phyloP scores from a whole-genome alignment of 2,113 vertebrate genomes.

The Pseudolaguvia tuberculata region DNA sequence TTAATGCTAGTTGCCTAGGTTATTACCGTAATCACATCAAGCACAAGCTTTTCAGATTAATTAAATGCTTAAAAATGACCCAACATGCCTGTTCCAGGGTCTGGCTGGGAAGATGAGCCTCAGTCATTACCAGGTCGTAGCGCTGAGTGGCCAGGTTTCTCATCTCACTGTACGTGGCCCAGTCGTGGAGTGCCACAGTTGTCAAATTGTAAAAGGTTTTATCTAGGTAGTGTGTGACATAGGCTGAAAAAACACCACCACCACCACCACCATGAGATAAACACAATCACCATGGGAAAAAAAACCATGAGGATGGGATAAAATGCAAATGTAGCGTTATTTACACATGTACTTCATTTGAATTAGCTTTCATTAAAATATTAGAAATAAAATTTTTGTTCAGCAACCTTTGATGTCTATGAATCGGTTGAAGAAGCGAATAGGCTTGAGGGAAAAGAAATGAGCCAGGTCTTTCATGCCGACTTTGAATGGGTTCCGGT shows the following conservation, averaged over 20 bases:
- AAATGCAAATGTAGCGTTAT: neutral
- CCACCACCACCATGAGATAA: neutral
- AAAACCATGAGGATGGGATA: no score
- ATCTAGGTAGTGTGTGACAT: conserved; percentile 96
- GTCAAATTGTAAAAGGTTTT: conserved; percentile 99
- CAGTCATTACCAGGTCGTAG: conserved; percentile 92
- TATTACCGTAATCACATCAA: neutral
- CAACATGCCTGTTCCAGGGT: conserved; percentile 89
- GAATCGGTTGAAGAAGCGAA: conserved; percentile 96
- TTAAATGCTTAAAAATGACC: neutral
- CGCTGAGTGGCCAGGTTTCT: conserved; percentile 93
- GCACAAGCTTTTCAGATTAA: neutral
- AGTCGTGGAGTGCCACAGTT: conserved; percentile 95
- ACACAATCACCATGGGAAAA: neutral
- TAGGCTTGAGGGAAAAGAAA: conserved; percentile 92
- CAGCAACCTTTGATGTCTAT: conserved; percentile 91
- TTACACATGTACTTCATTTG: neutral
- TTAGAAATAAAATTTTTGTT: neutral
- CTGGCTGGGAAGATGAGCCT: conserved; percentile 96
- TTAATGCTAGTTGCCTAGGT: neutral
- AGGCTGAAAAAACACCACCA: conserved; percentile 65
- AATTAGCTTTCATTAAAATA: neutral
- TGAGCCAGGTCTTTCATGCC: conserved; percentile 95
- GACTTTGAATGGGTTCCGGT: conserved; percentile 95
- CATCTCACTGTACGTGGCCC: conserved; percentile 99